Evolutionary conservation across 1,140 invertebrate species (phyloP), one percentile per base, ranked within the genome.

Genomic region (Danaus plexippus): DNA sequence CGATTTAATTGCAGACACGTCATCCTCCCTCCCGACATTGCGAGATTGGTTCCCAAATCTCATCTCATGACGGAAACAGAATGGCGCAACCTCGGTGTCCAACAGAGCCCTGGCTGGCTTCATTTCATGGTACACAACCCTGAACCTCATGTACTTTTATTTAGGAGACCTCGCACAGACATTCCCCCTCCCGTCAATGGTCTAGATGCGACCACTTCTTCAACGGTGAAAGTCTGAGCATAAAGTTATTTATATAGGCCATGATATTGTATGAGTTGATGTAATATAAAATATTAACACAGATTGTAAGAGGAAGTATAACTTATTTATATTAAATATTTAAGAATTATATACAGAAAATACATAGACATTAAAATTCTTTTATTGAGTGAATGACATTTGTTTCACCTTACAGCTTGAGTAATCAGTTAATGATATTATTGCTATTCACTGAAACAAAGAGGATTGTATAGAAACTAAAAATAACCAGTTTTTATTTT

Each of bases 61-160:
- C 96, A 97, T 80, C 86, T 98, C 40, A 98, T 99, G 96, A 94
- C 94, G 0, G 97, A 99, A 87, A 93, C 92, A 0, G 97, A 98
- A 88, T 99, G 97, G 97, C 88, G 97, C 57, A 95, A 96, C 84
- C 89, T 99, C 9, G 97, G 97, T 11, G 96, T 99, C 7, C 96
- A 98, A 75, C 97, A 98, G 77, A 97, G 95, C 74, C 94, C 94
- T 15, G 95, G 96, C 41, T 99, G 97, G 97, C 91, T 97, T 3
- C 97, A 98, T 87, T 99, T 98, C 73, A 97, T 98, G 96, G 92
- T 96, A 68, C 97, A 98, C 82, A 91, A 92, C 13, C 97, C 97
- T 70, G 97, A 92, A 71, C 91, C 91, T 0, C 91, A 92, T 71
- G 90, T 92, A 0, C 75, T 92, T 44, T 71, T 92, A 1, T 92